Base-by-base conservation (phyloP, 1,140 invertebrate species). In the Eumaeus atala region DNA sequence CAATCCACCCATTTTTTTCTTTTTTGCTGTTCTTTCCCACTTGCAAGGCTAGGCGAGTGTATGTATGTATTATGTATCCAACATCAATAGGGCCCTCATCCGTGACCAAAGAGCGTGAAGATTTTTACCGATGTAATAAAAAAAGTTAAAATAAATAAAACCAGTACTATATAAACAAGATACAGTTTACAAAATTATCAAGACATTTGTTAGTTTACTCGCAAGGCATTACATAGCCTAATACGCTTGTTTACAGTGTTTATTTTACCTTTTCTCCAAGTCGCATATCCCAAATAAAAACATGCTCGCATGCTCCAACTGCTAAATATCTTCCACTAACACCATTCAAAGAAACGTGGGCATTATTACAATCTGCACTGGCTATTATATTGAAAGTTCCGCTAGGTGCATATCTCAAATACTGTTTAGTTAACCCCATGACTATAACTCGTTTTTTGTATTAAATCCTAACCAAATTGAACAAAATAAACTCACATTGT, bases 401-500 rank as follows among this genome's bases (percentile, higher is more conserved):
- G 49, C 92, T 92, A 10, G 93, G 91, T 9, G 90, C 90, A 85
- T 96, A 99, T 48, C 96, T 92, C 53, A 98, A 90, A 91, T 99
- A 99, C 88, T 99, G 95, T 78, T 98, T 98, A 16, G 97, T 99
- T 63, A 99, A 86, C 59, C 96, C 97, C 97, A 99, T 99, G 12
- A 17, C 9, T 16, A 16, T 14, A 14, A 35, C 2, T 35, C 1
- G 14, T 9, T 4, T 10, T 35, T 34, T 9, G 21, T 34, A 11
- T 33, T 9, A 47, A 48, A 12, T 11, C 11, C n/a, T 48, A 48
- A 54, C 17, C 58, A 58, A 59, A 28, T 28, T 6, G 21, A 2
- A 28, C 21, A 28, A 28, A 28, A 28, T 28, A 28, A 51, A 38
- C 33, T 56, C 57, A 53, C 60, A 54, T 56, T 58, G 59, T 56